Base-by-base conservation (phyloP, 2,797 vertebrate genomes). In the Sphenodon punctatus region DNA sequence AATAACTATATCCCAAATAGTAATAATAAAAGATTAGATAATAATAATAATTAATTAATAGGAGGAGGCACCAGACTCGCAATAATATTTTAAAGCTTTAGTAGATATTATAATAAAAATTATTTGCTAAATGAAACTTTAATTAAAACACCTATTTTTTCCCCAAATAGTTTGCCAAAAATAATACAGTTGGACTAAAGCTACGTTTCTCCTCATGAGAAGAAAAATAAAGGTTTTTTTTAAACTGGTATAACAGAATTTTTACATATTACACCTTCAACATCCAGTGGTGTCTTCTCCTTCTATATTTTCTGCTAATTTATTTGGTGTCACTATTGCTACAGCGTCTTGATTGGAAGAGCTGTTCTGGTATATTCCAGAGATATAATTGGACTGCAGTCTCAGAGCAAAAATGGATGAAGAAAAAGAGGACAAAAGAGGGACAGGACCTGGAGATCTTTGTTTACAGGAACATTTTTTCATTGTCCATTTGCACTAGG, bases 401-500 rank as follows among this genome's bases (percentile, higher is more conserved):
- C n/a, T 2, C 3, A 12, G 10, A 59, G 78, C 71, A 25, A 73
- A 49, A 3, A 39, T 14, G 16, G 7, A 45, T 4, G n/a, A 70
- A n/a, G 12, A 70, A 78, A 64, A 80, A 6, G 12, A 67, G 11
- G 41, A 70, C 46, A 85, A 80, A 78, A 42, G 71, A 81, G 87
- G 58, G 3, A 2, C 17, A 20, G 0, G 1, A 13, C 2, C 6
- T 86, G 23, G 32, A 56, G 53, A 75, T 88, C 43, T 82, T 86
- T 82, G 64, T 78, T 87, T 82, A 60, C 58, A n/a, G 66, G 67
- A 87, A 78, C 20, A 66, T 71, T 81, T 89, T 75, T 6, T 39
- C 25, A 68, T 81, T 68, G 86, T 10, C 32, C 87, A 63, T 69
- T 58, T 84, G 41, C n/a, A 65, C 49, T 38, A 45, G 45, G 41